Evolutionary conservation across 2,113 vertebrate genomes (phyloP).

Genomic region (Cebus imitator): DNA sequence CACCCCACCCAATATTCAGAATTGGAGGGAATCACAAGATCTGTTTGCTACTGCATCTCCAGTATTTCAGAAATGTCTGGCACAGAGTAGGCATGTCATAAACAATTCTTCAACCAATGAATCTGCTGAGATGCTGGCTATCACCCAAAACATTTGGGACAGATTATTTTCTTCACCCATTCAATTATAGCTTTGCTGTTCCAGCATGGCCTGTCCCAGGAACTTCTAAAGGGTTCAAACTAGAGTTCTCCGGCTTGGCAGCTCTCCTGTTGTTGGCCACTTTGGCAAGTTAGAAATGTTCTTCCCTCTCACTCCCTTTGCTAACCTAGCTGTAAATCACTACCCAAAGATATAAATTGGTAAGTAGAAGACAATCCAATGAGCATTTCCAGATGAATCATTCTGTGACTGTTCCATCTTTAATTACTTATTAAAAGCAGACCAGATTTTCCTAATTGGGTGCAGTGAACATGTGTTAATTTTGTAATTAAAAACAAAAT

Average conservation of each 20-base stretch:
- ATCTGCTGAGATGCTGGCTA: neutral
- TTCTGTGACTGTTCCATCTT: neutral
- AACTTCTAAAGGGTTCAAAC: neutral
- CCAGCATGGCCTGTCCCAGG: neutral
- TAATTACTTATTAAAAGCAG: constrained; percentile 37
- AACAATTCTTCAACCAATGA: neutral
- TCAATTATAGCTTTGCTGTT: neutral
- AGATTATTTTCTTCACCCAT: neutral
- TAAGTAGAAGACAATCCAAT: neutral
- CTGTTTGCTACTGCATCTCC: accelerated
- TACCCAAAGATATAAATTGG: neutral
- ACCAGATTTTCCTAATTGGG: neutral
- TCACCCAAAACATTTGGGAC: neutral
- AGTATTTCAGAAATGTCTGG: neutral
- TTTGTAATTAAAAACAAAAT: neutral
- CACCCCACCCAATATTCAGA: neutral
- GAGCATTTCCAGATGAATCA: neutral
- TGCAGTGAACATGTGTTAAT: neutral
- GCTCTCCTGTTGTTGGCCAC: accelerated
- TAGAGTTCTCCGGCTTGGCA: neutral
- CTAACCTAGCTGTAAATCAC: neutral
- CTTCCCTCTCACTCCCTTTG: neutral
- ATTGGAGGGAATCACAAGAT: too few relatives aligned
- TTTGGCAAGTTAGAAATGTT: neutral
- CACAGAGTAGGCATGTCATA: neutral